These are phyloP conservation scores for Telmatherina bonti DNA, from an alignment of 2,797 vertebrate genomes.

Conservation along the genomic window DNA sequence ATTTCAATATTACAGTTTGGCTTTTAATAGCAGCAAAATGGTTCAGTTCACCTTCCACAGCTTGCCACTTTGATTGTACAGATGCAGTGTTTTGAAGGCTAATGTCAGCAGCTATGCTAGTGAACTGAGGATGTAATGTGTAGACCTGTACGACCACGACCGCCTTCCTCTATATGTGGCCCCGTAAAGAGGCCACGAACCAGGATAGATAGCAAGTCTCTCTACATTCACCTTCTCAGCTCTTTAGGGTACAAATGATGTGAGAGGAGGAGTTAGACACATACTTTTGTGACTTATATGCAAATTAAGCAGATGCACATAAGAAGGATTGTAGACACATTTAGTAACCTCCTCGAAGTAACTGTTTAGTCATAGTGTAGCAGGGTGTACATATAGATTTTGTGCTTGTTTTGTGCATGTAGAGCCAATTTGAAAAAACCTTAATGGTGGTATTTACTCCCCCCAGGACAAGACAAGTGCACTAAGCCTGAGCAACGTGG, in stretches of 20 bases:
- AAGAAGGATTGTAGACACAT: conserved; percentile 48
- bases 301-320: conserved; percentile 38
- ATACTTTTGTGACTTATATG: conserved; percentile 23
- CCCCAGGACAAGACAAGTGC: conserved; percentile 99
- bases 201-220: conserved; percentile 58
- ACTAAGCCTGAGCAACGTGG: conserved; percentile 98
- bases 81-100: conserved; percentile 63
- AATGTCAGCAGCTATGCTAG: conserved; percentile 61
- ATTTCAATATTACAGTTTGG: conserved; percentile 79
- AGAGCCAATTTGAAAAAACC: conserved; percentile 44
- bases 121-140: conserved; percentile 55
- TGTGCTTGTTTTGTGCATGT: conserved; percentile 40
- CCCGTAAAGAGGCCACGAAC: conserved; percentile 70
- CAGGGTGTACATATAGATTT: conserved; percentile 52
- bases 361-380: conserved; percentile 50
- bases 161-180: conserved; percentile 79
- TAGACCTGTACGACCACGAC: conserved; percentile 89
- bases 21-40: conserved; percentile 80
- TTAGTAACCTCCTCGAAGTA: conserved; percentile 46
- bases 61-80: conserved; percentile 72
- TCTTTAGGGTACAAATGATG: conserved; percentile 24
- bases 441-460: conserved; percentile 78
- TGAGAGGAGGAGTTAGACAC: conserved; percentile 47
- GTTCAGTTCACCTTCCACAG: conserved; percentile 77
- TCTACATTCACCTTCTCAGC: conserved; percentile 79